phyloP scores from a whole-genome alignment of 2,888 invertebrate species.

The Mystacides longicornis region DNA sequence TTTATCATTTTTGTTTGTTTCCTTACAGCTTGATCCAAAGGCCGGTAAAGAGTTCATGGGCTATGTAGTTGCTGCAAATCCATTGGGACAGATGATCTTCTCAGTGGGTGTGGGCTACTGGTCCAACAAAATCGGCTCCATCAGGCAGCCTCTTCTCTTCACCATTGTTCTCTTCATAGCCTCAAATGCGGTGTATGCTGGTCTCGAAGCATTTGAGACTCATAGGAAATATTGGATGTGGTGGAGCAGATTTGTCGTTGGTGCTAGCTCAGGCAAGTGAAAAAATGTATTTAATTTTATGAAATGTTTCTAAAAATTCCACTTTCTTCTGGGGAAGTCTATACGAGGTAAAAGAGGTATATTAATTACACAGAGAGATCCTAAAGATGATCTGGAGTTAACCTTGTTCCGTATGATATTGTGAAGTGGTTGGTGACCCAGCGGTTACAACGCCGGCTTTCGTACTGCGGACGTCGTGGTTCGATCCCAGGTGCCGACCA shows the following conservation, averaged over 20 bases:
- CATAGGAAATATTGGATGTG: slow-evolving; percentile 69
- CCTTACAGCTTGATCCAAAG: slow-evolving; percentile 64
- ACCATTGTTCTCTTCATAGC: slow-evolving; percentile 65
- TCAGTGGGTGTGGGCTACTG: slow-evolving; percentile 80
- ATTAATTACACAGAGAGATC: too few species aligned
- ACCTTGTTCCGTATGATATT: too few species aligned
- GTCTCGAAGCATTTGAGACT: slow-evolving; percentile 60
- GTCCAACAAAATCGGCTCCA: slow-evolving; percentile 68
- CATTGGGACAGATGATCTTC: slow-evolving; percentile 78
- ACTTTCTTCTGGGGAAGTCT: too few species aligned
- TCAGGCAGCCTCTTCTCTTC: slow-evolving; percentile 62
- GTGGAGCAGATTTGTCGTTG: slow-evolving; percentile 68
- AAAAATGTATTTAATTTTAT: not conserved
- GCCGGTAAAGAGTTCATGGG: slow-evolving; percentile 80
- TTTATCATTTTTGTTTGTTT: not conserved
- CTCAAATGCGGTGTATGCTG: slow-evolving; percentile 67
- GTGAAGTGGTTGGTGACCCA: too few species aligned
- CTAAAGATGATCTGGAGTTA: too few species aligned
- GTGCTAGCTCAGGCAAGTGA: slow-evolving; percentile 68
- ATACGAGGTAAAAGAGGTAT: too few species aligned
- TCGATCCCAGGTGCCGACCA: too few species aligned
- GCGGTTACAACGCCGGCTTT: too few species aligned
- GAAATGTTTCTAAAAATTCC: too few species aligned
- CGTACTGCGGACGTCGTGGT: too few species aligned
- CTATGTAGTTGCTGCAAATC: slow-evolving; percentile 77